Conservation (phyloP, 1,140 invertebrate species). For the Potamilus streckersoni region DNA sequence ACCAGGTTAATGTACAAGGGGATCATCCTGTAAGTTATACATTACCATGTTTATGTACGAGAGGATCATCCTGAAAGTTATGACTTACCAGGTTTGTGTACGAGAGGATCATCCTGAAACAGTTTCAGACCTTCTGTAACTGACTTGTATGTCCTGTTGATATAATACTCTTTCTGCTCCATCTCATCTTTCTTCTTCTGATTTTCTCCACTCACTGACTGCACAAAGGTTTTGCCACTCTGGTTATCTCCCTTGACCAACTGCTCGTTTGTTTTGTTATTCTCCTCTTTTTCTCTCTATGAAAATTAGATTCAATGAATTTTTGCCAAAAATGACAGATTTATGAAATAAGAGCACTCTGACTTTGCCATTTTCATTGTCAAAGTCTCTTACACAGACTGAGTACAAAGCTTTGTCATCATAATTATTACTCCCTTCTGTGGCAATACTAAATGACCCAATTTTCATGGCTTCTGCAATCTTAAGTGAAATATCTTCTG, state of each 20-base stretch:
- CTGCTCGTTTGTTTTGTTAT: constrained; percentile 4
- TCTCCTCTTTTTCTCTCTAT: not conserved
- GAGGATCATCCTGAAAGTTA: not conserved
- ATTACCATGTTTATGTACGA: not conserved
- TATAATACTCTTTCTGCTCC: constrained; percentile 64
- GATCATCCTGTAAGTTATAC: constrained; percentile 69
- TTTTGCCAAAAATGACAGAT: not conserved
- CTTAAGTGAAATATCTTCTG: too few species aligned
- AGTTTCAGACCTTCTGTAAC: constrained; percentile 71
- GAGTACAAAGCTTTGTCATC: too few species aligned
- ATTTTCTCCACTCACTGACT: constrained; percentile 16
- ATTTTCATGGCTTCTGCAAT: too few species aligned
- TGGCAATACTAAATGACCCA: too few species aligned
- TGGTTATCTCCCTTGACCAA: too few species aligned
- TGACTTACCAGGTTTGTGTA: constrained; percentile 72
- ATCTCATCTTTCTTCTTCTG: constrained; percentile 19
- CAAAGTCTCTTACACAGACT: too few species aligned
- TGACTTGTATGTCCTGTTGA: constrained; percentile 67
- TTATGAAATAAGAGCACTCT: not conserved
- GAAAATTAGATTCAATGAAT: not conserved
- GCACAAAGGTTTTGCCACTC: constrained; percentile 5
- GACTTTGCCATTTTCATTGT: too few species aligned
- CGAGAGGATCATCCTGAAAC: constrained; percentile 75
- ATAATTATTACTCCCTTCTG: too few species aligned
- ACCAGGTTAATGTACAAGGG: constrained; percentile 72